phyloP scores from a whole-genome alignment of 2,797 vertebrate genomes.

The Xyrichtys novacula region DNA sequence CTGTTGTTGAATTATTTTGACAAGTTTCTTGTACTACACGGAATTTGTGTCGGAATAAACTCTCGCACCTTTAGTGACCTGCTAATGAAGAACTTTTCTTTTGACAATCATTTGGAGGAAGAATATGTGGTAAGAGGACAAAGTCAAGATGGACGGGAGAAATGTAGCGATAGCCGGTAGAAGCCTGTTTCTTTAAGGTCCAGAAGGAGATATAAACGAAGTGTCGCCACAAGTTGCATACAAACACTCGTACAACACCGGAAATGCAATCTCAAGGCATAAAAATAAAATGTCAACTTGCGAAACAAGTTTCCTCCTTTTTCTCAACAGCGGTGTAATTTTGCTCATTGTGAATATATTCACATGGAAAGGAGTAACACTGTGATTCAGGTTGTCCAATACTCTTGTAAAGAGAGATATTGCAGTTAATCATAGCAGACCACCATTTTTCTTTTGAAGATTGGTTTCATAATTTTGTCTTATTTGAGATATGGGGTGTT shows the following conservation, averaged over 20 bases:
- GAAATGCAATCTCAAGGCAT: slow-evolving; percentile 13
- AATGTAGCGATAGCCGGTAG: neutral
- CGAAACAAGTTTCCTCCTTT: too few relatives aligned
- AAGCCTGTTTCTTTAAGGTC: slow-evolving; percentile 75
- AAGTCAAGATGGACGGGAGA: neutral
- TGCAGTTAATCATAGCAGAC: too few relatives aligned
- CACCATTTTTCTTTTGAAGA: too few relatives aligned
- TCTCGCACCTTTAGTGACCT: neutral
- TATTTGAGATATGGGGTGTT: too few relatives aligned
- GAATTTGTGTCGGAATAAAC: neutral
- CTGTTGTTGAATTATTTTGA: neutral
- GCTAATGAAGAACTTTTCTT: fast-evolving
- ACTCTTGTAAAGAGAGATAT: too few relatives aligned
- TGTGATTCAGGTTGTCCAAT: too few relatives aligned
- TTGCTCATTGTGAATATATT: too few relatives aligned
- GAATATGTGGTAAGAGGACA: neutral
- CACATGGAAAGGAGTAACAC: too few relatives aligned
- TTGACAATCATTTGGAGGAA: fast-evolving
- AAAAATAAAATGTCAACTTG: slow-evolving; percentile 42
- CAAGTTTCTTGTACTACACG: slow-evolving; percentile 5
- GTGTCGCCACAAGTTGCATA: slow-evolving; percentile 50
- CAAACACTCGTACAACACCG: neutral
- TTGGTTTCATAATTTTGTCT: too few relatives aligned
- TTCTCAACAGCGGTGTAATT: too few relatives aligned
- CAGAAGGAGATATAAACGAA: slow-evolving; percentile 53